phyloP scores from a whole-genome alignment of 2,113 vertebrate genomes.

The Manacus vitellinus region DNA sequence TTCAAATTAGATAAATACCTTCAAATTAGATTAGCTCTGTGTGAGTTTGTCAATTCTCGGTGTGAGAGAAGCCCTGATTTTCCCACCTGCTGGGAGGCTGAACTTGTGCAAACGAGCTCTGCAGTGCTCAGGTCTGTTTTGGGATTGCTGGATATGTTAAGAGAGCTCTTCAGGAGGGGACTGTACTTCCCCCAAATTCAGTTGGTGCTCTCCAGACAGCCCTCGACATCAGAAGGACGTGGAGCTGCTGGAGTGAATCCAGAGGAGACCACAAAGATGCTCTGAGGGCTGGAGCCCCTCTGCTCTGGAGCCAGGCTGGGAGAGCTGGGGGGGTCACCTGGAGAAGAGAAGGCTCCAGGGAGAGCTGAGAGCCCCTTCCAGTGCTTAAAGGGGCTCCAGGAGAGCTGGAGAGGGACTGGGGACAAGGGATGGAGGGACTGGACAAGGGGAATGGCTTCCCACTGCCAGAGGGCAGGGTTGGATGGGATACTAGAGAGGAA shows the following conservation, averaged over 20 bases:
- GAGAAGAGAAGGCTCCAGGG: background rate
- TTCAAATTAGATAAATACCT: background rate
- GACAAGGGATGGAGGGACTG: background rate
- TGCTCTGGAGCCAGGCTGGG: background rate
- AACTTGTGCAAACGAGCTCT: background rate
- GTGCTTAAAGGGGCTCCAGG: background rate
- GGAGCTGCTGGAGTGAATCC: background rate
- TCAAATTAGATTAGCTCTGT: background rate
- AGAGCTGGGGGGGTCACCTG: background rate
- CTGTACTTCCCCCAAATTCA: background rate
- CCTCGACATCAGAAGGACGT: fast-evolving
- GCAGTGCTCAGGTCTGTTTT: background rate
- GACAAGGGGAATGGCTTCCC: background rate
- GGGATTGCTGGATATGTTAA: background rate
- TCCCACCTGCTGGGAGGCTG: background rate
- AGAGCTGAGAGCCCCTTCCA: fast-evolving
- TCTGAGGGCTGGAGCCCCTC: background rate
- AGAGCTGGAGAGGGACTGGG: background rate
- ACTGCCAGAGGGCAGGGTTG: background rate
- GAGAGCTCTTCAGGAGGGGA: background rate
- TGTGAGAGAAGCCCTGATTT: background rate
- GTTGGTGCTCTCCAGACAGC: background rate
- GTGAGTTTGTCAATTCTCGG: background rate
- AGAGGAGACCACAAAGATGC: background rate
- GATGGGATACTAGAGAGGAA: background rate